Base-by-base conservation (phyloP, 2,888 invertebrate genomes). In the Drosophila prolongata region DNA sequence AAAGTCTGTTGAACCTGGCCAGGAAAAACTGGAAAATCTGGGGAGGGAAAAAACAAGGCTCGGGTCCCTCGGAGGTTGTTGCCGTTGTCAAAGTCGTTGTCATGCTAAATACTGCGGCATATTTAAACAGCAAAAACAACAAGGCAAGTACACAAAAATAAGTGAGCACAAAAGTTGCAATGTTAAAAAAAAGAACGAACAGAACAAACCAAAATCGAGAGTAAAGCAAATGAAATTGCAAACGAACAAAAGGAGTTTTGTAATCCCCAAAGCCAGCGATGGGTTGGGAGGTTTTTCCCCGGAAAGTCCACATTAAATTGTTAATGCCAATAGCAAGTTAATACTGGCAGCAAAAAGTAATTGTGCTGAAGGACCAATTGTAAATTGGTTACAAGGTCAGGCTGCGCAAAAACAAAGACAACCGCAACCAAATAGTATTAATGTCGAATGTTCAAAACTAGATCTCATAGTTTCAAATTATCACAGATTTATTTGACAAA, bases 101-200 rank as follows among this genome's bases (percentile, higher is more conserved):
- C 82, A 85, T 84, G 87, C 82, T 87, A 82, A 85, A 85, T 80
- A 84, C 87, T 80, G 77, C 78, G 78, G 80, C 82, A 87, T 82
- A 80, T 84, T 77, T 84, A 84, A 84, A 58, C 72, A 75, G 57
- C 75, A 74, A 57, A 64, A 65, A 65, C 54, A 71, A 70, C 69
- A 80, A 69, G 52, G 35, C 53, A 53, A 43, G 70, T 70, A 70
- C 54, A 69, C 55, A 52, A 59, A 49, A 57, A 73, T 69, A 68
- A 49, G 30, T 19, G n/a, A n/a, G 58, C 53, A 57, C 66, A 71
- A 73, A 46, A 68, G 55, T 60, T 74, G 38, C 47, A 54, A 59
- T 60, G 55, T 42, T 59, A 47, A 61, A 47, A 47, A 47, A 47
- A 55, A 35, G 10, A 50, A 46, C 11, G 27, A 46, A 59, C 67